Percentiles rank a stretch among this genome's conserved stretches.
Evolutionary conservation across 2,797 vertebrate species (phyloP).

Genomic region (Peromyscus melanophrys): DNA sequence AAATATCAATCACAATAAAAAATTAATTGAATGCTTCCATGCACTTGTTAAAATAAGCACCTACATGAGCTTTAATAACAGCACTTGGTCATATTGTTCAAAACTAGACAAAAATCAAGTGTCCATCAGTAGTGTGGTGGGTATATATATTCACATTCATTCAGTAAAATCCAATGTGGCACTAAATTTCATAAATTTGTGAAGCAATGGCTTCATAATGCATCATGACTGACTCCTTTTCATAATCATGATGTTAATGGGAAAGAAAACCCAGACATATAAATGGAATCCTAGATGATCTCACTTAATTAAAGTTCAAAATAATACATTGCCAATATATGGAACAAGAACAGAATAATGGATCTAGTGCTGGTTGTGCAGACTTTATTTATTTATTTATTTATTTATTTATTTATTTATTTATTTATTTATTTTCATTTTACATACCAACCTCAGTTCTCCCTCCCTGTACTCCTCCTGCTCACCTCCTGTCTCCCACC

Average conservation of each 20-base stretch:
- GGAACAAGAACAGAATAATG: background rate
- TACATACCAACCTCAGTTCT: too few species aligned
- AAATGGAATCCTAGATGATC: background rate
- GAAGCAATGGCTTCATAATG: background rate
- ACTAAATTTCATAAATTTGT: background rate
- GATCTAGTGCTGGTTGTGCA: background rate
- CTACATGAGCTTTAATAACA: background rate
- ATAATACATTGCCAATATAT: background rate
- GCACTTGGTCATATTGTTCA: background rate
- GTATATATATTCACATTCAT: background rate
- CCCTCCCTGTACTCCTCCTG: too few species aligned
- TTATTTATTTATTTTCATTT: too few species aligned
- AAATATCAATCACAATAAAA: background rate
- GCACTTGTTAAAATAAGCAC: constrained; percentile 38
- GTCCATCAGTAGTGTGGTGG: background rate
- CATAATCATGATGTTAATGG: background rate
- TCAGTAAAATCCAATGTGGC: background rate
- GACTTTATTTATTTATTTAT: too few species aligned
- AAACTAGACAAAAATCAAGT: constrained; percentile 4
- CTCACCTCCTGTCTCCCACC: too few species aligned
- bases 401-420: too few species aligned
- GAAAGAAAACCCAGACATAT: background rate
- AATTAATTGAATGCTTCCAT: background rate
- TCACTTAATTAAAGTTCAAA: background rate
- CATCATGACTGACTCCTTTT: background rate